Conservation (phyloP, 2,113 vertebrate species). For the Tenrec ecaudatus region DNA sequence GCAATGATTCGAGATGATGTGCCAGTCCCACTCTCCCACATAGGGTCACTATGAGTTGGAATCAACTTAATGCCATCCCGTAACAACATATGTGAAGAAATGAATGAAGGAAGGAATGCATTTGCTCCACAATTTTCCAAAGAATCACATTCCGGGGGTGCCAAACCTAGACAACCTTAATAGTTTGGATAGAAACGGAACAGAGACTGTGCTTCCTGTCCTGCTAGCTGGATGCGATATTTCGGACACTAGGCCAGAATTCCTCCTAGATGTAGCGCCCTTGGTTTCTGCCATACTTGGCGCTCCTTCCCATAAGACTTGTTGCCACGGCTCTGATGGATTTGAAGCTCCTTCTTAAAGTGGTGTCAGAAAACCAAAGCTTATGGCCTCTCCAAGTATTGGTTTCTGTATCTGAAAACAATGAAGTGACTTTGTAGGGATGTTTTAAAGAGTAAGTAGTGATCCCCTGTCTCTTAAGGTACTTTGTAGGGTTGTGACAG, state of each 20-base stretch:
- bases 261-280: background rate
- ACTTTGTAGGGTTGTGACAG: background rate
- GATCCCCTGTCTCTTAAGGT: background rate
- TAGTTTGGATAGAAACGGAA: background rate
- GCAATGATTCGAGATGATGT: background rate
- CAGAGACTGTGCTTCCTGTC: constrained; percentile 16
- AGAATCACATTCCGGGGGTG: background rate
- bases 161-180: constrained; percentile 18
- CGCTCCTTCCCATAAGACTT: background rate
- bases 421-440: background rate
- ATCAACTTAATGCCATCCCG: background rate
- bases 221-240: background rate
- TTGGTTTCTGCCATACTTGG: background rate
- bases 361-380: constrained; percentile 16
- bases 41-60: background rate
- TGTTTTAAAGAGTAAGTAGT: constrained; percentile 21
- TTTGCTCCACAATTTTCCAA: constrained; percentile 45
- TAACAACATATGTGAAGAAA: background rate
- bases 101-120: background rate
- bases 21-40: background rate
- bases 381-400: background rate
- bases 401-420: constrained; percentile 48
- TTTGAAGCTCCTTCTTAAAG: background rate
- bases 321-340: background rate
- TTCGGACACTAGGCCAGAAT: background rate